These are phyloP conservation scores for Machimus atricapillus DNA, from an alignment of 2,888 invertebrate genomes.

Conservation along the genomic window DNA sequence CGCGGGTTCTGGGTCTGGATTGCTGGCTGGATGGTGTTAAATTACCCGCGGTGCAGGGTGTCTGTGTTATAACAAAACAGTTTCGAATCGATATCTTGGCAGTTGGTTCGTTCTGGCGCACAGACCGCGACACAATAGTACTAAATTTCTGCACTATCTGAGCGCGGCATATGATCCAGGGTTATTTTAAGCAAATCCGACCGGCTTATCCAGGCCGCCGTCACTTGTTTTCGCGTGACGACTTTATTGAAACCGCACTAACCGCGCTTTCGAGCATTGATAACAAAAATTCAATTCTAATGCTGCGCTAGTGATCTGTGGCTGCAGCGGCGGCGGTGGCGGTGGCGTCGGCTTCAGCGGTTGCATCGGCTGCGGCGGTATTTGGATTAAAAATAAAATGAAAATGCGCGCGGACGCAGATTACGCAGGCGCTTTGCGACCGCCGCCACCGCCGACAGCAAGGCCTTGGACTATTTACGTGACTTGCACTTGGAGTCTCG, in stretches of 20 bases:
- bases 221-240: conserved; percentile 12
- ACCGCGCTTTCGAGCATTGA: conserved; percentile 6
- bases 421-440: conserved; percentile 21
- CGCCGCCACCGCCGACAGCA: background rate
- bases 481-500: conserved; percentile 6
- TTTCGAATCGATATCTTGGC: conserved; percentile 1
- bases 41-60: background rate
- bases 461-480: conserved; percentile 34
- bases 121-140: conserved; percentile 14
- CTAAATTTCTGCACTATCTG: background rate
- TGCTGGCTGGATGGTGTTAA: background rate
- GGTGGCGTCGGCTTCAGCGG: background rate
- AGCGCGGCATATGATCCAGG: conserved; percentile 4
- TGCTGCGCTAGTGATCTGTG: background rate
- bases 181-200: conserved; percentile 4
- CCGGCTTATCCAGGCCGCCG: background rate
- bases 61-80: conserved; percentile 28
- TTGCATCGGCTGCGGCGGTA: background rate
- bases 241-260: conserved; percentile 25
- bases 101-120: background rate
- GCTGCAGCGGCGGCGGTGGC: background rate
- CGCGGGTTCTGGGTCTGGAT: background rate
- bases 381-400: background rate
- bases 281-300: conserved; percentile 22
- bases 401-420: conserved; percentile 25